A percentile compares a stretch with the other conserved stretches of the same genome.
Evolutionary conservation across 1,140 invertebrate genomes (phyloP).

Genomic region (Caerostris extrusa): DNA sequence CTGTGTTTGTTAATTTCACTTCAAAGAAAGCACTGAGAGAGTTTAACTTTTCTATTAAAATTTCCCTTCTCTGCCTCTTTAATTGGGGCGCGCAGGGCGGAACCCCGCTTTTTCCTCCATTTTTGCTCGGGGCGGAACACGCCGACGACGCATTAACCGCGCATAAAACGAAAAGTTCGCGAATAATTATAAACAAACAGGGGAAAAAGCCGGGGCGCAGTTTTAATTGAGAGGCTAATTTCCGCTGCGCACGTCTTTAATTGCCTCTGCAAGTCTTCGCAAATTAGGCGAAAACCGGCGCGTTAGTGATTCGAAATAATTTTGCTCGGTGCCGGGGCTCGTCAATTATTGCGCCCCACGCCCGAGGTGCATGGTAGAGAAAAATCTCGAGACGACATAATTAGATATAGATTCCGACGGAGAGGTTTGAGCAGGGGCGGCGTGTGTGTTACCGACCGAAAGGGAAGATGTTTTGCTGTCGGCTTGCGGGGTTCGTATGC

Average conservation of each 20-base stretch:
- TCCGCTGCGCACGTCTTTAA: slow-evolving; percentile 9
- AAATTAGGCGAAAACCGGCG: slow-evolving; percentile 53
- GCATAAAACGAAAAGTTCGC: slow-evolving; percentile 37
- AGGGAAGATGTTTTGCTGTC: background rate
- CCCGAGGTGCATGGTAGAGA: background rate
- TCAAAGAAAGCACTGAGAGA: background rate
- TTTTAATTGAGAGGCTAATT: slow-evolving; percentile 57
- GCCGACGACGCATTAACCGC: background rate
- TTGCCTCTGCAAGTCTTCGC: slow-evolving; percentile 38
- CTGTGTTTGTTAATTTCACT: slow-evolving; percentile 45
- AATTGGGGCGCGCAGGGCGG: slow-evolving; percentile 35
- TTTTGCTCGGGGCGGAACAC: slow-evolving; percentile 26
- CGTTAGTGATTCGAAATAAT: slow-evolving; percentile 34
- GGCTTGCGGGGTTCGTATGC: slow-evolving; percentile 15
- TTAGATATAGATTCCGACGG: slow-evolving; percentile 55
- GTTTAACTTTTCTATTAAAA: slow-evolving; percentile 64
- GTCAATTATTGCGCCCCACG: slow-evolving; percentile 13
- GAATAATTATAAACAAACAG: slow-evolving; percentile 67
- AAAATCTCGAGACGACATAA: slow-evolving; percentile 26
- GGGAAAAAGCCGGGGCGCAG: slow-evolving; percentile 34
- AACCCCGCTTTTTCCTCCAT: slow-evolving; percentile 16
- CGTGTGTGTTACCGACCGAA: slow-evolving; percentile 26
- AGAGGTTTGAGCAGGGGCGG: slow-evolving; percentile 17
- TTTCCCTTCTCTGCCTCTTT: slow-evolving; percentile 26
- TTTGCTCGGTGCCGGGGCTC: background rate